Evolutionary conservation across 2,888 invertebrate genomes (phyloP).

Genomic region (Dryadula phaetusa): DNA sequence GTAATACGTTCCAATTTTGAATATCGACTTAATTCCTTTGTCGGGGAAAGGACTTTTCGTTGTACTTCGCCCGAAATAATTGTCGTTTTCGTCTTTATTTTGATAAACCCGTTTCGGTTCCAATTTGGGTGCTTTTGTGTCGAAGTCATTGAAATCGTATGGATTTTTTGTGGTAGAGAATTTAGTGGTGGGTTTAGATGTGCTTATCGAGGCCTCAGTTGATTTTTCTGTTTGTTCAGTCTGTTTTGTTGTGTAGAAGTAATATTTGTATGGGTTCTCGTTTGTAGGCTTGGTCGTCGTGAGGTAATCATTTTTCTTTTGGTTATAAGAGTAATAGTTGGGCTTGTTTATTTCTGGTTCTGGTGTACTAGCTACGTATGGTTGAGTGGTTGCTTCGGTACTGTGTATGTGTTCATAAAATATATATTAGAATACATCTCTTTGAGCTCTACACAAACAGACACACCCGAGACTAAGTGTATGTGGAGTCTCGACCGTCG

Average conservation of each 20-base stretch:
- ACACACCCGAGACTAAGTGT: conserved; percentile 58
- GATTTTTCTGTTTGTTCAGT: conserved; percentile 58
- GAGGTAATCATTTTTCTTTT: conserved; percentile 49
- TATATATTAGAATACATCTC: conserved; percentile 60
- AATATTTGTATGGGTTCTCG: conserved; percentile 58
- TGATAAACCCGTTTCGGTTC: conserved; percentile 67
- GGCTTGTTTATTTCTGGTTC: conserved; percentile 58
- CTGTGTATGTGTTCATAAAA: conserved; percentile 65
- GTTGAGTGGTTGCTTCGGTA: conserved; percentile 77
- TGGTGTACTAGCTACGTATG: conserved; percentile 72
- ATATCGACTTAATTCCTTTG: conserved; percentile 69
- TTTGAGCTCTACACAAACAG: conserved; percentile 63
- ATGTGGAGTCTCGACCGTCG: conserved; percentile 60
- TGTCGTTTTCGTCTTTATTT: conserved; percentile 70
- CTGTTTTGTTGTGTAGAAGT: conserved; percentile 53
- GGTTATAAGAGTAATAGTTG: conserved; percentile 56
- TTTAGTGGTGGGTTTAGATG: conserved; percentile 61
- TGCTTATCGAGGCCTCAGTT: conserved; percentile 51
- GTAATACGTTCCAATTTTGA: conserved; percentile 78
- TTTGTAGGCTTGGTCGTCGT: conserved; percentile 56
- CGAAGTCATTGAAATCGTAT: conserved; percentile 80
- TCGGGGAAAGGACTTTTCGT: conserved; percentile 81
- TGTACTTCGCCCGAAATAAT: conserved; percentile 73
- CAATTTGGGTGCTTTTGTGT: conserved; percentile 62
- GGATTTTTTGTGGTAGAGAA: conserved; percentile 84